phyloP scores from a whole-genome alignment of 2,888 invertebrate species.

The Dyspetes luteomarginatus region DNA sequence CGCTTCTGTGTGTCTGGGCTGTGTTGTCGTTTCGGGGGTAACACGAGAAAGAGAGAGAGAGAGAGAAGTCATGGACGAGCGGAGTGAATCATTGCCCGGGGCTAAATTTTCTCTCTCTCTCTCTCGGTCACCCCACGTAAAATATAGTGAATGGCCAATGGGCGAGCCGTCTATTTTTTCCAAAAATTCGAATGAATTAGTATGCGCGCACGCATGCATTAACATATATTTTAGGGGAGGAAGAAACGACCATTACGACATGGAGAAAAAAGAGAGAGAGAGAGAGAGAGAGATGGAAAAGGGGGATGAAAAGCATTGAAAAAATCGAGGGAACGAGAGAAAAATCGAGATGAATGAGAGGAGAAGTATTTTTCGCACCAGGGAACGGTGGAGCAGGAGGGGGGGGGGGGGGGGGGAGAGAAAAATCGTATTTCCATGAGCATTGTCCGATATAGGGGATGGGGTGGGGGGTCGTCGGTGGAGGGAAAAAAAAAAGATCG shows the following conservation, averaged over 20 bases:
- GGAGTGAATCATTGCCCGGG: slow-evolving; percentile 75
- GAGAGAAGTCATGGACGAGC: too few relatives aligned
- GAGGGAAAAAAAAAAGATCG: slow-evolving; percentile 53
- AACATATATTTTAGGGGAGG: slow-evolving; percentile 77
- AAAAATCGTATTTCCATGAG: slow-evolving; percentile 77
- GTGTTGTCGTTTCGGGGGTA: slow-evolving; percentile 19
- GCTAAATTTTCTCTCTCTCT: slow-evolving; percentile 26
- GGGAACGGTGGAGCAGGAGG: too few relatives aligned
- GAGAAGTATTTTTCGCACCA: slow-evolving; percentile 53
- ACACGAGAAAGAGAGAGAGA: too few relatives aligned
- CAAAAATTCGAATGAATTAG: slow-evolving; percentile 82
- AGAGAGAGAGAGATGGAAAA: slow-evolving; percentile 43
- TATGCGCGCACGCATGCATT: slow-evolving; percentile 79
- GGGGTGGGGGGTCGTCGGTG: slow-evolving; percentile 54
- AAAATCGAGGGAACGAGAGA: slow-evolving; percentile 61
- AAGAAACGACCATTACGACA: slow-evolving; percentile 77
- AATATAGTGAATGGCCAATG: background rate
- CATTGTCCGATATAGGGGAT: slow-evolving; percentile 71
- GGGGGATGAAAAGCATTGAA: slow-evolving; percentile 56
- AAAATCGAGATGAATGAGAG: slow-evolving; percentile 64
- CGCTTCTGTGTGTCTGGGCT: background rate
- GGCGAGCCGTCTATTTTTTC: slow-evolving; percentile 68
- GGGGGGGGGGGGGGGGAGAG: slow-evolving; percentile 58
- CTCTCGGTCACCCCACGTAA: slow-evolving; percentile 18
- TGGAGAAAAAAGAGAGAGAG: slow-evolving; percentile 56